Conservation (phyloP, 1,140 invertebrate species). For the Drosophila aff. region DNA sequence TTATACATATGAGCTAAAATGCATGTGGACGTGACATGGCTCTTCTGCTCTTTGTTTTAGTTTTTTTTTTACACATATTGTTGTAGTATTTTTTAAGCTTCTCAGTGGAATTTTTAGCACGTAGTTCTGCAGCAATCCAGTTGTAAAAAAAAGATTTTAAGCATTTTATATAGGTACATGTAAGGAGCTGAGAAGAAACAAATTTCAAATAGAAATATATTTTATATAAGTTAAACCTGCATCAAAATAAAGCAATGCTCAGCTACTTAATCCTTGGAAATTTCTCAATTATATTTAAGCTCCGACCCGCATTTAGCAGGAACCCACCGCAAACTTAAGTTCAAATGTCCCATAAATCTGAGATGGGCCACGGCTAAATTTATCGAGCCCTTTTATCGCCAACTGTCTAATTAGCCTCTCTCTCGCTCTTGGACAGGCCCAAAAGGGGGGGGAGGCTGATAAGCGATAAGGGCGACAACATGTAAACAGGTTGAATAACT, state of each 20-base stretch:
- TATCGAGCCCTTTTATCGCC: slow-evolving; percentile 63
- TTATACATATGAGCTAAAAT: neutral
- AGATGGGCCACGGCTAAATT: slow-evolving; percentile 47
- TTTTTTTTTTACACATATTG: too few species aligned
- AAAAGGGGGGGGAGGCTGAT: slow-evolving; percentile 18
- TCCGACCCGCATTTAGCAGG: slow-evolving; percentile 41
- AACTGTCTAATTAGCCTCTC: slow-evolving; percentile 61
- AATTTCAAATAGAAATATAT: neutral
- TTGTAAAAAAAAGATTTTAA: neutral
- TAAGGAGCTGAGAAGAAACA: neutral
- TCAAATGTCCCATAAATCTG: slow-evolving; percentile 70
- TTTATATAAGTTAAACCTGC: neutral
- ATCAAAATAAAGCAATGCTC: neutral
- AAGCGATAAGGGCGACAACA: slow-evolving; percentile 37
- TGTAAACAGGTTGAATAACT: slow-evolving; percentile 53
- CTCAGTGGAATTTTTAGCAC: neutral
- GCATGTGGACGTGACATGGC: neutral
- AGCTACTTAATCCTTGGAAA: neutral
- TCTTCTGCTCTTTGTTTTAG: neutral
- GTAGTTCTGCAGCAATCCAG: neutral
- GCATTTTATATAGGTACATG: neutral
- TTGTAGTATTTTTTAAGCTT: neutral
- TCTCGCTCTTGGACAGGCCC: slow-evolving; percentile 33
- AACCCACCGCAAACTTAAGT: slow-evolving; percentile 52
- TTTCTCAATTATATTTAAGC: slow-evolving; percentile 4